Conservation (phyloP, 2,797 vertebrate species). For the Sebastes hubbsi region DNA sequence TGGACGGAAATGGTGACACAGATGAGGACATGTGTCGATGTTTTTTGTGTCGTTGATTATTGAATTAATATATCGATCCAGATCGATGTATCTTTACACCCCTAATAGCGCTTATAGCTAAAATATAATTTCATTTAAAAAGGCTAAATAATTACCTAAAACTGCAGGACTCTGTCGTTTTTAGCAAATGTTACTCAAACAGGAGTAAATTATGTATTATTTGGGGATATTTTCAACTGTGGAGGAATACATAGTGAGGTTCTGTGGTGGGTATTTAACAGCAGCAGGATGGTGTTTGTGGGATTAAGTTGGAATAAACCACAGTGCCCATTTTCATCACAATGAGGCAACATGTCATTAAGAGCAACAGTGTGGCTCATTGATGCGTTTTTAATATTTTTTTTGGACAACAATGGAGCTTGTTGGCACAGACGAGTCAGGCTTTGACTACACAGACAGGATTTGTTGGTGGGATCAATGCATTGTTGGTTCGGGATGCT, state of each 20-base stretch:
- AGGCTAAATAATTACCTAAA: background rate
- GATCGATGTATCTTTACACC: too few species aligned
- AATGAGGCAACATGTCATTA: background rate
- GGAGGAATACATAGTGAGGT: background rate
- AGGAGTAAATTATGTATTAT: background rate
- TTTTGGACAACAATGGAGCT: background rate
- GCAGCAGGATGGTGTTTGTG: background rate
- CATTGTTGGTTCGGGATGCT: slow-evolving; percentile 6
- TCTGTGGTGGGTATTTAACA: background rate
- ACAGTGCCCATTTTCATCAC: background rate
- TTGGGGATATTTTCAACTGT: background rate
- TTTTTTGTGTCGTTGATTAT: too few species aligned
- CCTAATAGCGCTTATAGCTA: background rate
- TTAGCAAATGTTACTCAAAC: background rate
- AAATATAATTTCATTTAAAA: background rate
- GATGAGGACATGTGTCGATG: too few species aligned
- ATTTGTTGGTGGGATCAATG: background rate
- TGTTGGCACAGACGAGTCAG: background rate
- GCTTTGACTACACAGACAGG: background rate
- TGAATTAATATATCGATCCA: too few species aligned
- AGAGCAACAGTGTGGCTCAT: background rate
- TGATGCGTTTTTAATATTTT: background rate
- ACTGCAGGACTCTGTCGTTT: background rate
- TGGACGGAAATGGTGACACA: too few species aligned
- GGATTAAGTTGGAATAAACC: background rate